A percentile compares a stretch with the other conserved stretches of the same genome.
Conservation (phyloP, 2,888 invertebrate species). For the Fragum fragum region DNA sequence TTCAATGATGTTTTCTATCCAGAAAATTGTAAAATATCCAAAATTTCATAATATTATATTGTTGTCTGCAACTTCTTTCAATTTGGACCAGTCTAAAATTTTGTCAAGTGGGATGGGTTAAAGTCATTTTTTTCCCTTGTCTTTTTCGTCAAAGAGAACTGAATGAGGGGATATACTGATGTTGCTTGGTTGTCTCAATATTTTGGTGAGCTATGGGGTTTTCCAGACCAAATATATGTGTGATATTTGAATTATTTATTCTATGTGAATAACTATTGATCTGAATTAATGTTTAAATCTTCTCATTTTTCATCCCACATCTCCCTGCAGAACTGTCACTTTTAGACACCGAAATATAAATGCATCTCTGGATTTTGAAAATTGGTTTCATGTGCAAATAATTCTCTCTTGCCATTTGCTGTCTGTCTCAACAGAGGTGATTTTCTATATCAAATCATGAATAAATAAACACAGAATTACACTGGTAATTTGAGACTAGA, state of each 20-base stretch:
- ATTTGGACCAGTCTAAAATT: no score
- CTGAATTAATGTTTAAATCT: slow-evolving; percentile 3
- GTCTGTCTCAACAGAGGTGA: background rate
- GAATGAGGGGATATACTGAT: background rate
- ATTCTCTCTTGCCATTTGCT: background rate
- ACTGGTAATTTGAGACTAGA: background rate
- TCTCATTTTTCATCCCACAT: slow-evolving; percentile 6
- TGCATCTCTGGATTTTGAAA: background rate
- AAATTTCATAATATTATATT: no score
- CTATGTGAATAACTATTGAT: slow-evolving; percentile 4
- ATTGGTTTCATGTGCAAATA: slow-evolving; percentile 4
- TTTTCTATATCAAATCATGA: background rate
- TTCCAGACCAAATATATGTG: background rate
- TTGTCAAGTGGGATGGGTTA: no score
- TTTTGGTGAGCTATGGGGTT: background rate
- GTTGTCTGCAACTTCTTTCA: no score
- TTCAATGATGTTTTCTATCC: no score
- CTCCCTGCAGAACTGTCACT: background rate
- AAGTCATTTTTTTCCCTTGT: no score
- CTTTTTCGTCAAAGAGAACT: no score
- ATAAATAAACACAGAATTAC: background rate
- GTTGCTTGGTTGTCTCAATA: no score
- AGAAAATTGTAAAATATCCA: no score
- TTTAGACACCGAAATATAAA: background rate
- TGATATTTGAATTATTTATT: slow-evolving; percentile 18